phyloP scores from a whole-genome alignment of 2,888 invertebrate species.

The Drosophila buzzatii region DNA sequence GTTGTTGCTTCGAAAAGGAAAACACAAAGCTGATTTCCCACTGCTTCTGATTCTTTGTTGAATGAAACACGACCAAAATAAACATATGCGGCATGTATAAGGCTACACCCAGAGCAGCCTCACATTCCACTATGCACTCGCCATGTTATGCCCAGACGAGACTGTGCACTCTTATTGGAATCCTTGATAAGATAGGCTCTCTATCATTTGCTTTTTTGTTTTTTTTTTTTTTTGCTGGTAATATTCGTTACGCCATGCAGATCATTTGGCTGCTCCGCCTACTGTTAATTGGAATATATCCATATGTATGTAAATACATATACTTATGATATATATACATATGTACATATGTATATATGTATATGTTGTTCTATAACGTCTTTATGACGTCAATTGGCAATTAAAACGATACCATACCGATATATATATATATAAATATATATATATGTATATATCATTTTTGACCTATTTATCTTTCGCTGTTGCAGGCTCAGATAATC shows the following conservation, averaged over 20 bases:
- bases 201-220: conserved; percentile 48
- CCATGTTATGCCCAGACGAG: background rate
- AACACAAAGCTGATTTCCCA: conserved; percentile 2
- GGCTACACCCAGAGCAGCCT: conserved; percentile 16
- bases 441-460: background rate
- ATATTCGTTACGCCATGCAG: conserved; percentile 57
- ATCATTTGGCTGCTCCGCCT: conserved; percentile 14
- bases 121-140: background rate
- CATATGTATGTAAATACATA: background rate
- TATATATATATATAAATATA: background rate
- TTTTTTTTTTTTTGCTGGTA: conserved; percentile 31
- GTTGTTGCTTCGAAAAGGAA: conserved; percentile 2
- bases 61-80: conserved; percentile 18
- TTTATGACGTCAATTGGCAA: conserved; percentile 58
- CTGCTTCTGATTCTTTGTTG: conserved; percentile 27
- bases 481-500: background rate
- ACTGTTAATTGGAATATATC: background rate
- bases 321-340: background rate
- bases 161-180: conserved; percentile 10
- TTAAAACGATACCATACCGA: background rate
- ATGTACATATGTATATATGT: conserved; percentile 1
- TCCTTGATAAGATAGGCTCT: conserved; percentile 60
- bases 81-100: conserved; percentile 20
- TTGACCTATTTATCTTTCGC: background rate
- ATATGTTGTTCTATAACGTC: background rate